Evolutionary conservation across 2,797 vertebrate species (phyloP), one percentile per base, ranked within the genome.

Genomic region (Falco naumanni): DNA sequence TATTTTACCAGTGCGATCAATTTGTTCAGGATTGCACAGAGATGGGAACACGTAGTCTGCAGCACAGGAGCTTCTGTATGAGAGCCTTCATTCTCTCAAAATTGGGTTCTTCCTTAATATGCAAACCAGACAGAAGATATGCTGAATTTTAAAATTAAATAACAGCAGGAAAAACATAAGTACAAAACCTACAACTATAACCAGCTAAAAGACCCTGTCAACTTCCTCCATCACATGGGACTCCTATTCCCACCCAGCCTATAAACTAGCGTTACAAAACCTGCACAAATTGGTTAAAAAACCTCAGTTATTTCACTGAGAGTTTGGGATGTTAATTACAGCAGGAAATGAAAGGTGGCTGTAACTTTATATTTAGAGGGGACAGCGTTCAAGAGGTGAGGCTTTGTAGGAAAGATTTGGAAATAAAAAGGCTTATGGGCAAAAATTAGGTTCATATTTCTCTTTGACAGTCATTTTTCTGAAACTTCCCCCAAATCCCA

Each of bases 1-100:
- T 83, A 53, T 90, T 92, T 93, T 68, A 74, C 69, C 88, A 78
- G 51, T 9, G 26, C 94, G 92, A 88, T 88, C 66, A 51, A 66
- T 93, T 71, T 81, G 43, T 34, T 70, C 41, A 50, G 48, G 41
- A 75, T 78, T 92, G 89, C 74, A 47, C 26, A 69, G 53, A 48
- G 50, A 83, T 64, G 41, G 26, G 41, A 76, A 77, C 12, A 5
- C 0, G 1, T 0, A 57, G 37, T 22, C 25, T 61, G 41, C 47
- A 57, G 56, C 51, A 37, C 6, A 22, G 39, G 14, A 83, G 11
- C 33, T 93, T 69, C 66, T 66, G 33, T 29, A 53, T 21, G 11
- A 33, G 71, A 86, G 41, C 9, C 10, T 84, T 95, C 2, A 25
- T 59, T 82, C 93, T 72, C 69, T 86, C 54, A 85, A 80, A 78